Percentiles rank a stretch among this genome's conserved stretches.
These are phyloP conservation scores for Dryobotodes eremita DNA, from an alignment of 2,888 invertebrate genomes.

Conservation along the genomic window DNA sequence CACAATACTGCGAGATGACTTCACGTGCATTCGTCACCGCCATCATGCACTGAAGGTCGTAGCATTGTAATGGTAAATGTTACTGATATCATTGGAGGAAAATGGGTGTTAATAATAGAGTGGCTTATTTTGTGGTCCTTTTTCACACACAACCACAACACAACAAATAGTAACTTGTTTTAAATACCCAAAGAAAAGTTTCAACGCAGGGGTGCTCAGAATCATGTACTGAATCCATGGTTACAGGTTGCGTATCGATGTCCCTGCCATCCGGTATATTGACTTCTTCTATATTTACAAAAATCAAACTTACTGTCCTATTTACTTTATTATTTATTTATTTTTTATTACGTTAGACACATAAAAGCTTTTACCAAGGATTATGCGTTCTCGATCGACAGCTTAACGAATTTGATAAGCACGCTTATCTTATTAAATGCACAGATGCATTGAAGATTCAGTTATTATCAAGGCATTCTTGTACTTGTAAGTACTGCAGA, in stretches of 20 bases:
- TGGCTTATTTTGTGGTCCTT: slow-evolving; percentile 24
- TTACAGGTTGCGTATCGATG: no score
- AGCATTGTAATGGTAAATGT: slow-evolving; percentile 38
- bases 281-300: background rate
- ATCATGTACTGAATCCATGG: no score
- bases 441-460: slow-evolving; percentile 24
- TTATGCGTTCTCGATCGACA: background rate
- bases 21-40: slow-evolving; percentile 64
- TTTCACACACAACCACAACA: slow-evolving; percentile 23
- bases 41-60: slow-evolving; percentile 56
- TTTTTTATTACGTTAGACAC: background rate
- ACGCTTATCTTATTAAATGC: slow-evolving; percentile 10
- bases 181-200: no score
- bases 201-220: no score
- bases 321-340: no score
- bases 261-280: background rate
- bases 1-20: slow-evolving; percentile 48
- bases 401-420: background rate
- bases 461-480: slow-evolving; percentile 14
- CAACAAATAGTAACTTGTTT: background rate
- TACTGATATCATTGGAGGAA: slow-evolving; percentile 43
- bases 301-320: background rate
- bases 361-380: background rate
- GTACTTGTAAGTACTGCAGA: slow-evolving; percentile 17
- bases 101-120: slow-evolving; percentile 28